Evolutionary conservation across 2,113 vertebrate species (phyloP).

Genomic region (Pagrus major): DNA sequence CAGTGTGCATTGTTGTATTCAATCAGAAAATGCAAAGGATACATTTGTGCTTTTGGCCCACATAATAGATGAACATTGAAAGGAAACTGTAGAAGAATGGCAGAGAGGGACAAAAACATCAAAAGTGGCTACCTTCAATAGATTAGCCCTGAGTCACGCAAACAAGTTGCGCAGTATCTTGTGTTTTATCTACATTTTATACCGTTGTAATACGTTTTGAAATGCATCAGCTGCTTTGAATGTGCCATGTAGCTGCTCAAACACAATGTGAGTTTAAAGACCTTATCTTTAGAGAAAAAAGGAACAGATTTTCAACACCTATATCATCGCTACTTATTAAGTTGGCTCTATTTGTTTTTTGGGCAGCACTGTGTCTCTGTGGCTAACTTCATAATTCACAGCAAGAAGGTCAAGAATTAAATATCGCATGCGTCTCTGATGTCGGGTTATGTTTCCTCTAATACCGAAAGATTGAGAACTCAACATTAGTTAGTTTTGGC

Average conservation of each 20-base stretch:
- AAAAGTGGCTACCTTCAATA: slow-evolving; percentile 67
- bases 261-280: slow-evolving; percentile 32
- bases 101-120: slow-evolving; percentile 70
- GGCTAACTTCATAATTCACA: neutral
- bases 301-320: slow-evolving; percentile 51
- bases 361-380: neutral
- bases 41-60: slow-evolving; percentile 76
- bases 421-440: neutral
- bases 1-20: slow-evolving; percentile 75
- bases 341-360: slow-evolving; percentile 14
- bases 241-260: slow-evolving; percentile 15
- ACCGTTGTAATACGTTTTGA: slow-evolving; percentile 23
- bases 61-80: slow-evolving; percentile 71
- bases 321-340: slow-evolving; percentile 45
- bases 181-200: slow-evolving; percentile 20
- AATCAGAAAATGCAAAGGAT: slow-evolving; percentile 78
- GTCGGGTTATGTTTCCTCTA: neutral
- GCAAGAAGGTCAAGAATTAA: neutral
- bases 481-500: neutral
- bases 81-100: slow-evolving; percentile 80
- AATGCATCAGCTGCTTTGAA: slow-evolving; percentile 42
- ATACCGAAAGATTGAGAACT: slow-evolving; percentile 5
- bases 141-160: slow-evolving; percentile 68
- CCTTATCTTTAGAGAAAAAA: slow-evolving; percentile 26
- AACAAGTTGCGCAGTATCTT: slow-evolving; percentile 51